Percentiles rank a stretch among this genome's conserved stretches.
Conservation (phyloP, 2,797 vertebrate genomes). For the Pseudotriccus pelzelni region DNA sequence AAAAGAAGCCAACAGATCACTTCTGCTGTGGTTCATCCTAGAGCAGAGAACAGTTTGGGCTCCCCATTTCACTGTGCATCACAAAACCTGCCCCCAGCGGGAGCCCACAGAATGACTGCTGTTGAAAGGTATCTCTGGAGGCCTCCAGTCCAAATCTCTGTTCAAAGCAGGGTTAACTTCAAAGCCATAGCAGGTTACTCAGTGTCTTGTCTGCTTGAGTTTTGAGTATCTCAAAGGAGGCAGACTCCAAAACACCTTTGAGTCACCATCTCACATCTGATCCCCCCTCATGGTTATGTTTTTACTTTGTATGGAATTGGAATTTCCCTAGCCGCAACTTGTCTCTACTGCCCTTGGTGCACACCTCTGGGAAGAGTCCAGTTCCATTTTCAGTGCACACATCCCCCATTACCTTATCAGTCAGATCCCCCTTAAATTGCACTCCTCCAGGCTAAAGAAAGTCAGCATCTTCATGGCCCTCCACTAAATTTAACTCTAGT, state of each 20-base stretch:
- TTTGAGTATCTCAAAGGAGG: neutral
- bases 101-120: neutral
- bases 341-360: neutral
- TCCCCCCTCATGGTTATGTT: neutral
- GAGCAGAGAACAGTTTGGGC: neutral
- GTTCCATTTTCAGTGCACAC: neutral
- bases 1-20: neutral
- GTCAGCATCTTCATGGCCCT: neutral
- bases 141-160: neutral
- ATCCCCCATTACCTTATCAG: neutral
- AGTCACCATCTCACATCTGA: neutral
- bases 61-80: neutral
- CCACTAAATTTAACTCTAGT: neutral
- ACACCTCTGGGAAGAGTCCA: neutral
- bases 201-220: accelerated
- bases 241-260: neutral
- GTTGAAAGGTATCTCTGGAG: neutral
- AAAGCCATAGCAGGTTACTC: neutral
- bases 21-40: neutral
- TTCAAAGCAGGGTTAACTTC: neutral
- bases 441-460: neutral
- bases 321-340: neutral
- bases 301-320: neutral
- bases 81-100: neutral
- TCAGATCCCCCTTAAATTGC: neutral